Base-by-base conservation (phyloP, 2,113 vertebrate species). In the Scopus umbretta region DNA sequence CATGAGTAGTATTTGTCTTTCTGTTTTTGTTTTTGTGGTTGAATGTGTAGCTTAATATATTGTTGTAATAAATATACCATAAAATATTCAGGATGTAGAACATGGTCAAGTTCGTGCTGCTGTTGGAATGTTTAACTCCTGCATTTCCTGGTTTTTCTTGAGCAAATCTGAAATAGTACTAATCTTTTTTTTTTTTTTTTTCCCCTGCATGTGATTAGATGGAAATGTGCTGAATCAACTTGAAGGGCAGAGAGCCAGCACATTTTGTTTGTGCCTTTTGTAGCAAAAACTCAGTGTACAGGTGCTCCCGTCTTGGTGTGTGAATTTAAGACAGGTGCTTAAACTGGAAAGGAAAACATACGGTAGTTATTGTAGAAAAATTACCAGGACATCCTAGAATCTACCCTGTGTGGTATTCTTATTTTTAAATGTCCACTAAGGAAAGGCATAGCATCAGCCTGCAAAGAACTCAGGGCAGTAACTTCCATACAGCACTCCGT, bases 11-110 rank as follows among this genome's bases (percentile, higher is more conserved):
- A 4, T 71, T 96, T 96, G 73, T 75, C 94, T 88, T 68, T 94
- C 88, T 96, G 92, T 91, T 96, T 94, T 96, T 96, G 59, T 92
- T 96, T 97, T 95, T 95, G 97, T 95, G 97, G 96, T 95, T 91
- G 81, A 71, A 91, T 76, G 88, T 93, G 82, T 85, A 94, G 94
- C 92, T 96, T 85, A 95, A 91, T 96, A 85, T 97, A 95, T 82
- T 94, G 92, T 94, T 94, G 81, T 92, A 95, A 97, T 96, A 97
- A 97, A 96, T 94, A 94, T 18, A 58, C 91, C 84, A 92, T 97
- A 94, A 95, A 96, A 94, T 95, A 96, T 88, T 96, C 97, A 96
- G 92, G 84, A 95, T 96, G 92, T 97, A 91, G 78, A 92, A 91
- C 95, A 92, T 9, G 74, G 89, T 82, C 91, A 73, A 66, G 81